Evolutionary conservation across 2,888 invertebrate species (phyloP), one percentile per base, ranked within the genome.

Genomic region (Cataglyphis cursor): DNA sequence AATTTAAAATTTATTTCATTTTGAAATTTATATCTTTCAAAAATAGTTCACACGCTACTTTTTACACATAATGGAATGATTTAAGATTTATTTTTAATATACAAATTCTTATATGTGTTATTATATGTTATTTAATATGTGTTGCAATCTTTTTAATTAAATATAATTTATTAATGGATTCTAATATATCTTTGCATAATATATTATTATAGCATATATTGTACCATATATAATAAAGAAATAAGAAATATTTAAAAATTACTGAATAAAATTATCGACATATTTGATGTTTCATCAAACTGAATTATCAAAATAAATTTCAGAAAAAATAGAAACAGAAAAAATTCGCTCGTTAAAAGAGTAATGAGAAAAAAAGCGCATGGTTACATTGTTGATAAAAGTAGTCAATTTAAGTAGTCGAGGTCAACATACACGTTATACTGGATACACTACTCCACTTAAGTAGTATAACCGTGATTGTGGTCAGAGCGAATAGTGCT

Each of bases 401-500:
- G 28, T 73, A 57, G 21, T 10, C 38, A 61, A 68, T 78, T 70
- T 80, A 64, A 81, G 51, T 62, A 68, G 44, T 31, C 35, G 44
- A 44, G 62, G 24, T 64, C 70, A 48, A 24, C 15, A 48, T 51
- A 65, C 48, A 61, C 12, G 18, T 51, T 64, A 64, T 41, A 15
- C 31, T 44, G 70, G 12, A 15, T 1, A 57, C 48, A n/a, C 57
- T 68, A 68, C 54, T 64, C 44, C 28, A 57, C 48, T 81, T 81
- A 61, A 70, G 57, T 81, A 74, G 81, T 75, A 62, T 35, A 81
- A 24, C 38, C 28, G 38, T 81, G 75, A 74, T 81, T 54, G 75
- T 41, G 68, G 54, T 65, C 75, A 48, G 31, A 70, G 28, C 51
- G 38, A 64, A 41, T 31, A 18, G 64, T 18, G 51, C 62, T 51